Percentiles rank a stretch among this genome's conserved stretches.
Evolutionary conservation across 2,797 vertebrate species (phyloP).

Genomic region (Tokudaia tokunoshimensis): DNA sequence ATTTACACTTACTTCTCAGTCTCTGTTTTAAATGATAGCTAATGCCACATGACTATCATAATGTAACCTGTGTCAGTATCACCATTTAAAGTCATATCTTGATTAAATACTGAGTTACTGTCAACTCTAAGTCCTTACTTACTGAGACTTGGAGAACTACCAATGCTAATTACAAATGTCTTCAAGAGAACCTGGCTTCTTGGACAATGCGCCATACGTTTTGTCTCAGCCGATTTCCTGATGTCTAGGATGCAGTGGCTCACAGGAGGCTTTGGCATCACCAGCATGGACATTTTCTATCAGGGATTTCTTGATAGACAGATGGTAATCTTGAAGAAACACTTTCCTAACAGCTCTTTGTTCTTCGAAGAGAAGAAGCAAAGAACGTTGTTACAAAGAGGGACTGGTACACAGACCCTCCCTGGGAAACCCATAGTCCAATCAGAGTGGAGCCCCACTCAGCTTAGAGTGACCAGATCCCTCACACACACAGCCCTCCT

Average conservation of each 20-base stretch:
- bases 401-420: not conserved
- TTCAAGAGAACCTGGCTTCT: not conserved
- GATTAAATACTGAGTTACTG: not conserved
- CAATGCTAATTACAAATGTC: not conserved
- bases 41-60: not conserved
- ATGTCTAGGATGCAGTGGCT: not conserved
- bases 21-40: not conserved
- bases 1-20: not conserved
- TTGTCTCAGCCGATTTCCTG: no score
- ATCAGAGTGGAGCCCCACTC: not conserved
- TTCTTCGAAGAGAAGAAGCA: not conserved
- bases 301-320: not conserved
- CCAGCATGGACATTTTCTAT: not conserved
- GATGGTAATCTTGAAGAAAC: not conserved
- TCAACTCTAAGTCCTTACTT: not conserved
- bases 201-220: rapidly evolving
- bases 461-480: not conserved
- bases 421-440: not conserved
- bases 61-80: not conserved
- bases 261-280: not conserved
- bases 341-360: not conserved
- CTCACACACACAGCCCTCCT: not conserved
- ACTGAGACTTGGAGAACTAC: not conserved
- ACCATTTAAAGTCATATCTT: not conserved
- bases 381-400: not conserved